Evolutionary conservation across 2,113 vertebrate species (phyloP).

Genomic region (Ceratotherium simum): DNA sequence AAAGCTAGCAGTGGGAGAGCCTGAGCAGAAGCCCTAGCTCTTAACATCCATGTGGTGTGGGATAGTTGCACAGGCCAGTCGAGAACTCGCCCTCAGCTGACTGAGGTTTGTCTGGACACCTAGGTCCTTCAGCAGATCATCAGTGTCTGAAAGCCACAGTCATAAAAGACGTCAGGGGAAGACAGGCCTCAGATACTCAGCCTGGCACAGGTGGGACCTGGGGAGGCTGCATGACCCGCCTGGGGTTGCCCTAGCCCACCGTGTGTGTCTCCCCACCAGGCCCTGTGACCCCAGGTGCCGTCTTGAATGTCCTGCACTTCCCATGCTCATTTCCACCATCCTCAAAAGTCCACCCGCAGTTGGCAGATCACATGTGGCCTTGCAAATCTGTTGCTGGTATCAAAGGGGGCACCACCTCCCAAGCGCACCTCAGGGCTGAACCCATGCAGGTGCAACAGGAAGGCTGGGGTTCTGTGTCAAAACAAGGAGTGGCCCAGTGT

Average conservation of each 20-base stretch:
- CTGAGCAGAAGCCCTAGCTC: not conserved
- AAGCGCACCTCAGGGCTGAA: not conserved
- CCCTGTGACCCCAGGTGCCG: not conserved
- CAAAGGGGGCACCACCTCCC: not conserved
- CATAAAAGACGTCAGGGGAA: not conserved
- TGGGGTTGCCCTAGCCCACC: accelerated
- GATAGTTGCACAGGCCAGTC: not conserved
- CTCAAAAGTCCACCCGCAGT: not conserved
- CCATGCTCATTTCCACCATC: not conserved
- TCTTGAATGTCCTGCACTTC: not conserved
- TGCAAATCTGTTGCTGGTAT: no score
- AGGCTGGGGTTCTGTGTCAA: not conserved
- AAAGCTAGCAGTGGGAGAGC: not conserved
- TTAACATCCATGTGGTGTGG: not conserved
- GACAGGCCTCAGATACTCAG: not conserved
- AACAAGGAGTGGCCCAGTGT: not conserved
- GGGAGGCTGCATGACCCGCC: not conserved
- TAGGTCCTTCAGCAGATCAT: not conserved
- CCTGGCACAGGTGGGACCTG: not conserved
- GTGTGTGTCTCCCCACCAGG: not conserved
- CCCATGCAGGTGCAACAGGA: not conserved
- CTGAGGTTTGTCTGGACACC: not conserved
- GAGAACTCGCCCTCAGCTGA: not conserved
- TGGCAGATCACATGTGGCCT: not conserved
- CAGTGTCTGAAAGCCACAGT: not conserved